Evolutionary conservation across 2,113 vertebrate species (phyloP).

Genomic region (Rhombomys opimus): DNA sequence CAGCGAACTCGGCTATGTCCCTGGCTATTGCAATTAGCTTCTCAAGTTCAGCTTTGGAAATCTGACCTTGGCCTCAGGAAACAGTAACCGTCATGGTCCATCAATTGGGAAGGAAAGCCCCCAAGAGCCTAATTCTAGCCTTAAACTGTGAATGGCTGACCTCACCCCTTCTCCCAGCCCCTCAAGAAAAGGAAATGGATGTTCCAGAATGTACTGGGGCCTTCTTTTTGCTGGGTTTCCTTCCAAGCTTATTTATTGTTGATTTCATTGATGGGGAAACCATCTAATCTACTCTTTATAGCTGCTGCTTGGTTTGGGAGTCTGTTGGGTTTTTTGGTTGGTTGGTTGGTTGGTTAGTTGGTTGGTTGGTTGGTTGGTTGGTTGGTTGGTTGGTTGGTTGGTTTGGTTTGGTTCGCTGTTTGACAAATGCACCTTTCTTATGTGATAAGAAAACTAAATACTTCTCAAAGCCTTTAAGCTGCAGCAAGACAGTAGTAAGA

Average conservation of each 20-base stretch:
- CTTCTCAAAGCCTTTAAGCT: not conserved
- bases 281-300: not conserved
- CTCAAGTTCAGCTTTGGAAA: not conserved
- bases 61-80: not conserved
- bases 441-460: conserved; percentile 39
- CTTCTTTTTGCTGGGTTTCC: not conserved
- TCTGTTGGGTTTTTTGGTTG: not conserved
- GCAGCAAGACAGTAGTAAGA: no score
- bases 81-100: not conserved
- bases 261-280: not conserved
- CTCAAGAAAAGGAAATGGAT: not conserved
- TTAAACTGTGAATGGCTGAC: not conserved
- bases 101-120: not conserved
- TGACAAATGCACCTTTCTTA: not conserved
- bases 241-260: not conserved
- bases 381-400: not conserved
- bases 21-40: not conserved
- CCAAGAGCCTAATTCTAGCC: not conserved
- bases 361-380: no score
- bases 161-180: not conserved
- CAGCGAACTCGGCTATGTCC: not conserved
- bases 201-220: conserved; percentile 28
- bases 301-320: not conserved
- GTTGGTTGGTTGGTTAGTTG: not conserved
- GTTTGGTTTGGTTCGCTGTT: conserved; percentile 10